Conservation (phyloP, 2,888 invertebrate genomes). For the Cosmorhoe ocellata region DNA sequence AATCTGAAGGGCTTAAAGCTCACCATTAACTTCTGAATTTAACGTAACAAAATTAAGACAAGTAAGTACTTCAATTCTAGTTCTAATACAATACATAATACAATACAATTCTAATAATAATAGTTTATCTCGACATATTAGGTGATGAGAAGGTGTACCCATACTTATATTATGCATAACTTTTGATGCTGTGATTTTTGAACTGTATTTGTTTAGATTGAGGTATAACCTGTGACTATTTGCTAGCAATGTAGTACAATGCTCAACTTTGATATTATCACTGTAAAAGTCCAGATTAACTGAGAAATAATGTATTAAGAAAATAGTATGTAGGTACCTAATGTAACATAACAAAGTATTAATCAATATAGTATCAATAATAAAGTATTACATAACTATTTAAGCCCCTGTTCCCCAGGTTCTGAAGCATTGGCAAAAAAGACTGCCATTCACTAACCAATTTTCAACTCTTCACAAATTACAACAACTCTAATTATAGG, state of each 20-base stretch:
- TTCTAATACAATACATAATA: not conserved
- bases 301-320: too few relatives aligned
- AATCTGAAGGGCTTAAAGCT: constrained; percentile 12
- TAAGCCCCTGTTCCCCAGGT: constrained; percentile 22
- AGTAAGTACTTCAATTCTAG: constrained; percentile 20
- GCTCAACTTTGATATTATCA: too few relatives aligned
- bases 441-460: constrained; percentile 44
- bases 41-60: constrained; percentile 9
- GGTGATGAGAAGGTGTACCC: too few relatives aligned
- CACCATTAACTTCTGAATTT: constrained; percentile 14
- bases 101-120: too few relatives aligned
- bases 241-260: too few relatives aligned
- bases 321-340: too few relatives aligned
- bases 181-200: too few relatives aligned
- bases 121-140: not conserved
- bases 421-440: constrained; percentile 44
- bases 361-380: constrained; percentile 3
- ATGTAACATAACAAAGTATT: constrained; percentile 1
- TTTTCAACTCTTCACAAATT: constrained; percentile 33
- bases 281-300: not conserved
- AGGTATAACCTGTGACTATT: too few relatives aligned
- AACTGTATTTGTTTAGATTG: too few relatives aligned
- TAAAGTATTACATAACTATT: constrained; percentile 4
- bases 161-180: too few relatives aligned
- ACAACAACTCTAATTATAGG: constrained; percentile 18